Evolutionary conservation across 2,113 vertebrate species (phyloP).

Genomic region (Oxyura jamaicensis): DNA sequence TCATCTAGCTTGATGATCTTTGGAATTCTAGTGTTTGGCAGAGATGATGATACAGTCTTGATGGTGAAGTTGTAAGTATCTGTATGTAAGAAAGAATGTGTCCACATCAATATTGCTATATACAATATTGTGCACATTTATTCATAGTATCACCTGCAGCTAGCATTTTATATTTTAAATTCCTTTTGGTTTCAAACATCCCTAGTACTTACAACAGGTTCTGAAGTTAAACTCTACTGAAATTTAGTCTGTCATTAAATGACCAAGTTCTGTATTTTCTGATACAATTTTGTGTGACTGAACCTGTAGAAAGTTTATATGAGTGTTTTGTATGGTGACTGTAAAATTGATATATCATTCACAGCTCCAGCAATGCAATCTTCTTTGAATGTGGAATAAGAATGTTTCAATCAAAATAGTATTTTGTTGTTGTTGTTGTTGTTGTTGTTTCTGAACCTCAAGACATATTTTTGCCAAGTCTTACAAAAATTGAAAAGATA

Average conservation of each 20-base stretch:
- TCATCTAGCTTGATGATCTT: not conserved
- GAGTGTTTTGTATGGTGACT: not conserved
- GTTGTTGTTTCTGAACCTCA: not conserved
- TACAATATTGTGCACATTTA: not conserved
- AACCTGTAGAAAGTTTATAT: not conserved
- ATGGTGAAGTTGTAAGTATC: not conserved
- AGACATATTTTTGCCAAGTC: not conserved
- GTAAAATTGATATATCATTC: not conserved
- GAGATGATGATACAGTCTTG: not conserved
- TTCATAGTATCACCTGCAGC: not conserved
- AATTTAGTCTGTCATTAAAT: conserved; percentile 11
- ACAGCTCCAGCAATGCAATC: not conserved
- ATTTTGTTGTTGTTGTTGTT: not conserved
- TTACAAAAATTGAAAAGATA: not conserved
- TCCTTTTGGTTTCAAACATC: not conserved
- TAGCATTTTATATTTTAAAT: not conserved
- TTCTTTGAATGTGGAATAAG: not conserved
- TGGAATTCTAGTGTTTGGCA: not conserved
- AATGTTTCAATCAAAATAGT: not conserved
- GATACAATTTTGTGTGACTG: not conserved
- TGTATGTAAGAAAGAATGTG: not conserved
- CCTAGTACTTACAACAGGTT: not conserved
- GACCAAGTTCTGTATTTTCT: not conserved
- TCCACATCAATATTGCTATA: not conserved
- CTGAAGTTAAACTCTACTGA: not conserved